Evolutionary conservation across 2,888 invertebrate genomes (phyloP), one percentile per base, ranked within the genome.

Genomic region (Alentia gelatinosa): DNA sequence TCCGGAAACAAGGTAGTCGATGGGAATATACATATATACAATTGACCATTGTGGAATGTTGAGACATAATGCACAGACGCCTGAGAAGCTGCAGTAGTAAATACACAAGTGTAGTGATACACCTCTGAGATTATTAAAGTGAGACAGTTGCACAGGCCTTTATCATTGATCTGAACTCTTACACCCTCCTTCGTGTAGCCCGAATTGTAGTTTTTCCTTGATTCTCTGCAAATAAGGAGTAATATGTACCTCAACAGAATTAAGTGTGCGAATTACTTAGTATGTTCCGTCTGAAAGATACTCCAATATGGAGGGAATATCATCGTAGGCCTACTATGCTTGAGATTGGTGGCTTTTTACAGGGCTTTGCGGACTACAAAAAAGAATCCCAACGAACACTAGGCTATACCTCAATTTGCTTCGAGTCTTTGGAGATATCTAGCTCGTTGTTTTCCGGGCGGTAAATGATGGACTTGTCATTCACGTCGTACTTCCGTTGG

Each of bases 401-500:
- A 19, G 1, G 86, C 47, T 86, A 86, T 86, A 86, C 86, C 26
- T 86, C 86, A 30, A 86, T 86, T 19, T 86, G 86, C 86, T 86
- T 86, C n/a, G 86, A 86, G 86, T 86, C 86, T 86, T 86, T 86
- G 86, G 86, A 86, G 30, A 86, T 86, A 26, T 86, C 86, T 26
- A 86, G 47, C 50, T 86, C 86, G 30, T 86, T 23, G 19, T 26
- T 86, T 26, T 86, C 86, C 1, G 42, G 86, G n/a, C 30, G 86
- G 47, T 86, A 47, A 30, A 86, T 86, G 9, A 86, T 86, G 47
- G 86, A 23, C 50, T 86, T 86, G 30, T 42, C 47, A 19, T 83
- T 83, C 4, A 86, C 86, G 42, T 86, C 86, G 35, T 86, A 86
- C 35, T 47, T 42, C 50, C 86, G 42, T 4, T 33, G 42, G 50